Conservation (phyloP, 37 sponge, comb jelly and placozoan species). For the Beroe ovata region DNA sequence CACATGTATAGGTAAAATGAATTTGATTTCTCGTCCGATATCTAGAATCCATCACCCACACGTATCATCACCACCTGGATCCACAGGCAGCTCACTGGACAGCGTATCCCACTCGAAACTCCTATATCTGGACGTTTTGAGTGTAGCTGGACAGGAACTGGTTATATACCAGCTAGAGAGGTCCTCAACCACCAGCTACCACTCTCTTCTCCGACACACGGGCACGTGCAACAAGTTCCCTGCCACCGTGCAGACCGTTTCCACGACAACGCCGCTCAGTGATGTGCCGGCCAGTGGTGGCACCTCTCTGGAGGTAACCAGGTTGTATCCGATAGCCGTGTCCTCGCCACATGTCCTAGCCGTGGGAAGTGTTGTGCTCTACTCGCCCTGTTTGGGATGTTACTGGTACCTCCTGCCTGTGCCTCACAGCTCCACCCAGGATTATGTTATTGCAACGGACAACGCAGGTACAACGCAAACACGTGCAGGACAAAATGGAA, state of each 20-base stretch:
- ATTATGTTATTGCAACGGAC: not conserved
- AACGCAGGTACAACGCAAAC: conserved; percentile 52
- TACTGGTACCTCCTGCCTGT: conserved; percentile 44
- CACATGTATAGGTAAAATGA: not conserved
- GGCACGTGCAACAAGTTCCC: conserved; percentile 3
- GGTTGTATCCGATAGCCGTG: not conserved
- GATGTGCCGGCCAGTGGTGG: not conserved
- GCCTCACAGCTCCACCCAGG: not conserved
- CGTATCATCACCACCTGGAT: no score
- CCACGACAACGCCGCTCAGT: not conserved
- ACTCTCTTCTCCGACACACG: not conserved
- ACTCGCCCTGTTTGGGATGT: conserved; percentile 66
- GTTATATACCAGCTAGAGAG: not conserved
- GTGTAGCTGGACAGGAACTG: not conserved
- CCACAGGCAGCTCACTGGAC: not conserved
- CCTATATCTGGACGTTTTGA: not conserved
- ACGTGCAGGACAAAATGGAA: no score
- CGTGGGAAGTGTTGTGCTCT: conserved; percentile 55
- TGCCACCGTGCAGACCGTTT: not conserved
- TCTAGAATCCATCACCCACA: no score
- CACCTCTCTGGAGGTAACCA: not conserved
- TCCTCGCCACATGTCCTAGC: conserved; percentile 14
- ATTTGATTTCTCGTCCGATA: no score
- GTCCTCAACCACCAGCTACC: not conserved
- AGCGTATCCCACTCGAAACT: not conserved